phyloP scores from a whole-genome alignment of 1,140 invertebrate genomes.

The Lutraria rhynchaena region DNA sequence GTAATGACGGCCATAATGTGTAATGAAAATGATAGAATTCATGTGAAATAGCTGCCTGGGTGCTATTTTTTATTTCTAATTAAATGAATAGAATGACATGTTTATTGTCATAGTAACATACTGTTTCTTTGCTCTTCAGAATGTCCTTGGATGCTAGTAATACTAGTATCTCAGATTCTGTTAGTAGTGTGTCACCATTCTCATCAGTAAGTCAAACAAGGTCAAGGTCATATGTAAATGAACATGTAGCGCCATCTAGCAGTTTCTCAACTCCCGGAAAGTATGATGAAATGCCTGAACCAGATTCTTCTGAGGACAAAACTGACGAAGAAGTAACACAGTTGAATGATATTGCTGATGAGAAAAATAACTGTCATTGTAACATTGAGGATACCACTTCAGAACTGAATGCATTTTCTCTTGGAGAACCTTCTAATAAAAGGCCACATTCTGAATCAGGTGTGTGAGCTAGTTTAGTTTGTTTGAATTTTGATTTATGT shows the following conservation, averaged over 20 bases:
- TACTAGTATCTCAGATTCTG: conserved; percentile 9
- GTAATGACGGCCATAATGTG: no score
- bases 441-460: conserved; percentile 17
- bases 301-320: neutral
- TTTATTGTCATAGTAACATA: no score
- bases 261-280: no score
- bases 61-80: no score
- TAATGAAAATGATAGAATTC: no score
- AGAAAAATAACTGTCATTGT: neutral
- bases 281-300: no score
- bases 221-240: conserved; percentile 2
- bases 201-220: conserved; percentile 12
- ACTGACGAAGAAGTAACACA: neutral
- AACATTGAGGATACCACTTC: conserved; percentile 10
- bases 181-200: neutral
- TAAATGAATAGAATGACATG: no score
- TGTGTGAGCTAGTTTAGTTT: no score
- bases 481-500: no score
- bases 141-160: conserved; percentile 12
- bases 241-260: no score
- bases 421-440: conserved; percentile 15
- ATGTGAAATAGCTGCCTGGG: no score
- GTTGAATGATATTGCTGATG: neutral
- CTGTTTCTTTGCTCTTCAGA: no score
- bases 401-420: conserved; percentile 14